A percentile compares a stretch with the other conserved stretches of the same genome.
Evolutionary conservation across 1,140 invertebrate species (phyloP).

Genomic region (Carcinoscorpius rotundicauda): DNA sequence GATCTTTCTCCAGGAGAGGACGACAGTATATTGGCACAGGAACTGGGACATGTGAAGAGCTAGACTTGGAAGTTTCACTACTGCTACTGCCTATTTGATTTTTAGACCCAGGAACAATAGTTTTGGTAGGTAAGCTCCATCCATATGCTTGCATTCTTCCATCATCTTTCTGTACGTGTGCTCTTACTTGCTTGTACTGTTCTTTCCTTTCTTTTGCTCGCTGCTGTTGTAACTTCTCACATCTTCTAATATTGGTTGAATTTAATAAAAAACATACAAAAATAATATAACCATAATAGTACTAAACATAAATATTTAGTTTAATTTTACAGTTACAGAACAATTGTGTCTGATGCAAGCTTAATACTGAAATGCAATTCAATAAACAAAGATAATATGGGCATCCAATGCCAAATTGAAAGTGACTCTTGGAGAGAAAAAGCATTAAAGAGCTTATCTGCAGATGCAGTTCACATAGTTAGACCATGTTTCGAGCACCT

Average conservation of each 20-base stretch:
- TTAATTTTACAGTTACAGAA: too few relatives aligned
- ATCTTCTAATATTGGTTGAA: constrained; percentile 35
- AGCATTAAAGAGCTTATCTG: too few relatives aligned
- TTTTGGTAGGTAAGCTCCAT: constrained; percentile 74
- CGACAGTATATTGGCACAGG: constrained; percentile 91
- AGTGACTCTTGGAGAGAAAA: too few relatives aligned
- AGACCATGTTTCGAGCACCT: too few relatives aligned
- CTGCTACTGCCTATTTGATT: background rate
- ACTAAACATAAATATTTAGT: too few relatives aligned
- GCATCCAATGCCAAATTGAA: too few relatives aligned
- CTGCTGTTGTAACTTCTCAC: constrained; percentile 50
- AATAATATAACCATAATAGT: too few relatives aligned
- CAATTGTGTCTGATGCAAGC: too few relatives aligned
- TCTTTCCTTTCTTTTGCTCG: constrained; percentile 65
- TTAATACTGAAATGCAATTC: too few relatives aligned
- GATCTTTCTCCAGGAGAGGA: constrained; percentile 84
- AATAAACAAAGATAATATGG: too few relatives aligned
- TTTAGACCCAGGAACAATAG: constrained; percentile 23
- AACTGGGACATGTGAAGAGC: constrained; percentile 38
- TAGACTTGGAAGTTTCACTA: background rate
- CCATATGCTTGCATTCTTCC: constrained; percentile 77
- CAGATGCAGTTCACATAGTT: too few relatives aligned
- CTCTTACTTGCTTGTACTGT: constrained; percentile 48
- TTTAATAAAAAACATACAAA: too few relatives aligned
- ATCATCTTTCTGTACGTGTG: constrained; percentile 45